Base-by-base conservation (phyloP, 2,888 invertebrate species). In the Polymixis flavicincta region DNA sequence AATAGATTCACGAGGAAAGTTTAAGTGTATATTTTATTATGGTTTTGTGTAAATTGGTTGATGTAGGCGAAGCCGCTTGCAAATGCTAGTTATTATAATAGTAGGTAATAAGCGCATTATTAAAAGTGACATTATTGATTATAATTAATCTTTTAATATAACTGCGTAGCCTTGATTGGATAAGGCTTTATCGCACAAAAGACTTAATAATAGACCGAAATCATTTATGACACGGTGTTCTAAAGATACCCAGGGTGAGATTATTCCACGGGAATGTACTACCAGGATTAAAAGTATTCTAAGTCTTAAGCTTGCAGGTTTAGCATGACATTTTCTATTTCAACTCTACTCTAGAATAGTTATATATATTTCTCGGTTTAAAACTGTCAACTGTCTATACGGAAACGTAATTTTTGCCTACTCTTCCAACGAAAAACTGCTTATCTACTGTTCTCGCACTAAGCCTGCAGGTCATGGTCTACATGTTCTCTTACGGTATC, bases 171-270 rank as follows among this genome's bases (percentile, higher is more conserved):
- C 54, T 74, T 37, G 54, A 48, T 25, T 17, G 1, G n/a, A 48
- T 63, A 76, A 48, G 8, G 25, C 11, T 13, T 37, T 63, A 76
- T 63, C 42, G n/a, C 45, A 25, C 13, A 54, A 75, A 63, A 37
- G 8, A 32, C 4, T 61, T 63, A 45, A 17, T 45, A 32, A 25
- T 32, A 63, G 11, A 63, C 42, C 11, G 3, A 25, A 32, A 60
- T 7, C 60, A 37, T 37, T 37, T 9, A n/a, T 37, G 37, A 37
- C 14, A n/a, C 13, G 13, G 8, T 48, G 4, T 64, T 25, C 2
- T 28, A 22, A 22, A 48, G 25, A 22, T 48, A 25, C 13, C 4
- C 8, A 17, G 8, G 61, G n/a, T 61, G 37, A 55, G 25, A 25
- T 7, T 14, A 2, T 25, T 9, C 25, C 25, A 54, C 54, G n/a